These are phyloP conservation scores for Tipula lateralis DNA, from an alignment of 2,888 invertebrate genomes.

Conservation along the genomic window DNA sequence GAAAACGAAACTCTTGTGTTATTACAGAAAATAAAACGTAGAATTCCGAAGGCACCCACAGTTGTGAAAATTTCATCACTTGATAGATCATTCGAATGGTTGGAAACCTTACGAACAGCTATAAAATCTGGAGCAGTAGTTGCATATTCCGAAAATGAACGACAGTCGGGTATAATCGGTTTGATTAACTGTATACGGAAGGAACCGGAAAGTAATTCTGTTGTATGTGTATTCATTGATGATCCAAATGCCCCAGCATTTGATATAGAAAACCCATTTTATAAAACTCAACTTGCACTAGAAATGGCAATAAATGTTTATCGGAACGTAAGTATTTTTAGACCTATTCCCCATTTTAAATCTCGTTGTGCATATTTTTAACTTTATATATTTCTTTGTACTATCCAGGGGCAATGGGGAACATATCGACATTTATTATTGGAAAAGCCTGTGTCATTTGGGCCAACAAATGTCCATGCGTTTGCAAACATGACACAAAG, in stretches of 20 bases:
- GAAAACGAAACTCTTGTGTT: conserved; percentile 42
- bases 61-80: conserved; percentile 40
- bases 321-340: conserved; percentile 49
- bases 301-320: conserved; percentile 77
- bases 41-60: conserved; percentile 36
- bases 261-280: conserved; percentile 59
- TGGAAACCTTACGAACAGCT: conserved; percentile 41
- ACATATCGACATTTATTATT: conserved; percentile 78
- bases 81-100: conserved; percentile 43
- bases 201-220: conserved; percentile 68
- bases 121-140: conserved; percentile 43
- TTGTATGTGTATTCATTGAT: conserved; percentile 60
- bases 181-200: conserved; percentile 78
- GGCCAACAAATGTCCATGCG: conserved; percentile 58
- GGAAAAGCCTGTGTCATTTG: conserved; percentile 48
- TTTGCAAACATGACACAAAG: conserved; percentile 70
- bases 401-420: conserved; percentile 54
- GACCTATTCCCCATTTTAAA: no score
- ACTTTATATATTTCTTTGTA: no score
- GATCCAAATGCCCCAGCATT: conserved; percentile 62
- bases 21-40: conserved; percentile 40
- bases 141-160: conserved; percentile 61
- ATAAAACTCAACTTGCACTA: conserved; percentile 60
- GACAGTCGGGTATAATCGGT: conserved; percentile 77
- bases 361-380: no score